phyloP scores from a whole-genome alignment of 2,797 vertebrate genomes.

The Phrynocephalus forsythii region DNA sequence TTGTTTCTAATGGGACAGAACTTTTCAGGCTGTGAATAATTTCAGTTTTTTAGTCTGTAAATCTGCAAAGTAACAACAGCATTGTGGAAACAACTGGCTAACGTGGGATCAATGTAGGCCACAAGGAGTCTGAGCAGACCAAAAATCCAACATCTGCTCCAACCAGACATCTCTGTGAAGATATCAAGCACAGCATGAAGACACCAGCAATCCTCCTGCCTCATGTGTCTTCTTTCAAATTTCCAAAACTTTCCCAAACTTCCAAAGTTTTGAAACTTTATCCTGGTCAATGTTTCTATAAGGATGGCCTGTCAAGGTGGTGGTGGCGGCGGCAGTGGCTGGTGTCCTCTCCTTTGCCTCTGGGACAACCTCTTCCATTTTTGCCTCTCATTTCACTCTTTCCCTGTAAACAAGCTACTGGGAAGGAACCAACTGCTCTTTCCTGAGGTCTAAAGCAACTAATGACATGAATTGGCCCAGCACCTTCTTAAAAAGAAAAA shows the following conservation, averaged over 20 bases:
- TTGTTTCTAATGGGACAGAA: too few relatives aligned
- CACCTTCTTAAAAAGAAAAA: too few relatives aligned
- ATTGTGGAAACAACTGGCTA: not conserved
- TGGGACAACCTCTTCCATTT: not conserved
- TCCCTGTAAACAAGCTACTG: not conserved
- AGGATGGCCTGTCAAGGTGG: too few relatives aligned
- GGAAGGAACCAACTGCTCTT: not conserved
- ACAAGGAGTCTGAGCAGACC: not conserved
- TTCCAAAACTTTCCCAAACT: too few relatives aligned
- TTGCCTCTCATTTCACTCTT: too few relatives aligned
- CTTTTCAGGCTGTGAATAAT: too few relatives aligned
- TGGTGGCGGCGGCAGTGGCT: too few relatives aligned
- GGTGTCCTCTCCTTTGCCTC: not conserved
- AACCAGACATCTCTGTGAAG: not conserved
- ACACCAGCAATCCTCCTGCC: too few relatives aligned
- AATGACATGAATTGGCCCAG: not conserved
- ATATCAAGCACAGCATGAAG: not conserved
- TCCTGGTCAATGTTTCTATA: not conserved
- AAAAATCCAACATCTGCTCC: not conserved
- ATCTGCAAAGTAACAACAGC: not conserved
- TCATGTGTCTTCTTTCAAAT: not conserved
- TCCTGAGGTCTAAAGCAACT: not conserved
- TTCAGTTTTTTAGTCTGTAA: too few relatives aligned
- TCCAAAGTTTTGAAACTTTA: not conserved
- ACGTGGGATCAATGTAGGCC: not conserved